phyloP scores from a whole-genome alignment of 2,113 vertebrate species.

The Ellobius talpinus region DNA sequence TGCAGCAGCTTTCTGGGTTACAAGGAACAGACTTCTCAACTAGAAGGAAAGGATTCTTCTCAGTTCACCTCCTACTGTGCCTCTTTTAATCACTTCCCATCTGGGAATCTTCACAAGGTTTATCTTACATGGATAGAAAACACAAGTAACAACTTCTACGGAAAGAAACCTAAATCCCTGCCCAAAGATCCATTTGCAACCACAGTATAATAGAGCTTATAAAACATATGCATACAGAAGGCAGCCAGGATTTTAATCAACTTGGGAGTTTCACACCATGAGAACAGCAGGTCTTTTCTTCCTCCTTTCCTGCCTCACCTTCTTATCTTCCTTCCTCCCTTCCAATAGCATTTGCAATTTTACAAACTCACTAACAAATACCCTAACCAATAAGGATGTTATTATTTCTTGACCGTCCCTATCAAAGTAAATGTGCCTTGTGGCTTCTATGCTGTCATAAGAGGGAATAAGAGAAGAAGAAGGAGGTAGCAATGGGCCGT shows the following conservation, averaged over 20 bases:
- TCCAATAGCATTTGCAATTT: not conserved
- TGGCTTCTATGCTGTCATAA: no score
- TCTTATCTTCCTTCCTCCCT: not conserved
- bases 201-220: not conserved
- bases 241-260: not conserved
- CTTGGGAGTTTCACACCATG: not conserved
- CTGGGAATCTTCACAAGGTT: not conserved
- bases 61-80: not conserved
- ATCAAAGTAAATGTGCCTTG: not conserved
- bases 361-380: not conserved
- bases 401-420: not conserved
- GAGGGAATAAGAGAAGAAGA: fast-evolving
- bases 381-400: not conserved
- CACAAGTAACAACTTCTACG: not conserved
- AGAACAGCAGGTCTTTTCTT: not conserved
- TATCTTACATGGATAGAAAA: not conserved
- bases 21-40: not conserved
- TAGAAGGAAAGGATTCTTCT: not conserved
- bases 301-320: not conserved
- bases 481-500: not conserved
- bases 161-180: not conserved
- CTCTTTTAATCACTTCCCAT: not conserved
- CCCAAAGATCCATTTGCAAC: not conserved
- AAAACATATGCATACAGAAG: not conserved
- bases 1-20: no score